phyloP scores from a whole-genome alignment of 2,797 vertebrate genomes.

The Enteromius paludinosus region DNA sequence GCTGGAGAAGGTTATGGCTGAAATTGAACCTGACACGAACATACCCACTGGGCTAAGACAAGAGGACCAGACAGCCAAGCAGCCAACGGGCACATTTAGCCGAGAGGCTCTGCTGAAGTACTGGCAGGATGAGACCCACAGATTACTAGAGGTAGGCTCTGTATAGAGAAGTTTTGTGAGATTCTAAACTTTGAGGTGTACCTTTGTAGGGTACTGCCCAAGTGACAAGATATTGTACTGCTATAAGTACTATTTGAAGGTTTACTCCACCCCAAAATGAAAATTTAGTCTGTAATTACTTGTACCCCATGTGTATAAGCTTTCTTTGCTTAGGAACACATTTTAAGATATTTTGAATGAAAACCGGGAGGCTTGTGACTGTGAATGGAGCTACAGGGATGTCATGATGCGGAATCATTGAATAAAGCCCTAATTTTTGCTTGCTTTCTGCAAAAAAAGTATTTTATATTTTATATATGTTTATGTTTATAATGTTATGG shows the following conservation, averaged over 20 bases:
- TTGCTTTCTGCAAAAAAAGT: too few species aligned
- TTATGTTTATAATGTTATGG: too few species aligned
- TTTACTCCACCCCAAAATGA: too few species aligned
- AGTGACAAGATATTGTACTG: neutral
- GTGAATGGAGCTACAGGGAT: too few species aligned
- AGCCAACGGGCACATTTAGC: conserved; percentile 81
- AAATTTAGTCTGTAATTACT: too few species aligned
- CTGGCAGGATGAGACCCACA: conserved; percentile 88
- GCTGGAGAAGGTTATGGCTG: conserved; percentile 85
- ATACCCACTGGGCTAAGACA: conserved; percentile 87
- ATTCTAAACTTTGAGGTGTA: neutral
- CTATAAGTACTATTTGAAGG: neutral
- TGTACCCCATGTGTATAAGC: too few species aligned
- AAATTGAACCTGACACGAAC: conserved; percentile 83
- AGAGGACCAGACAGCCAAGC: conserved; percentile 87
- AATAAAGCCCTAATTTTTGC: too few species aligned
- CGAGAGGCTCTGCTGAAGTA: conserved; percentile 86
- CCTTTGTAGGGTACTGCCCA: neutral
- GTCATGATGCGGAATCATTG: too few species aligned
- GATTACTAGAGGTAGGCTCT: conserved; percentile 74
- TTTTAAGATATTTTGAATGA: too few species aligned
- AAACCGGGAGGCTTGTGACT: too few species aligned
- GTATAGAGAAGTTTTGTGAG: conserved; percentile 58
- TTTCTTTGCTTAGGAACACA: too few species aligned
- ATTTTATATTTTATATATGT: too few species aligned